phyloP scores from a whole-genome alignment of 2,113 vertebrate genomes.

The Thymallus thymallus region DNA sequence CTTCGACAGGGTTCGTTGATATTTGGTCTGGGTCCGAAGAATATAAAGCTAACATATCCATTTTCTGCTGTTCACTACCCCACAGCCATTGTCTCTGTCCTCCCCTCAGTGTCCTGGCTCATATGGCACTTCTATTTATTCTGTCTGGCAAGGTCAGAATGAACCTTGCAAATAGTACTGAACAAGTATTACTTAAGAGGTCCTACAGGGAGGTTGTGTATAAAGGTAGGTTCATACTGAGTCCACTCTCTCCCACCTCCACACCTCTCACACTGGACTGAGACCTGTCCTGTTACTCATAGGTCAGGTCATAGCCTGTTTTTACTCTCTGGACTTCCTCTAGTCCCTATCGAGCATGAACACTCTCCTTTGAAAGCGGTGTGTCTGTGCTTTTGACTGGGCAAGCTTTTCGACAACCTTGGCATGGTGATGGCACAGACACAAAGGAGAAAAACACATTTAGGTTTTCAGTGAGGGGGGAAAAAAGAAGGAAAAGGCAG shows the following conservation, averaged over 20 bases:
- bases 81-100: background rate
- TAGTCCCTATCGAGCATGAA: background rate
- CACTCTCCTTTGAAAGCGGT: background rate
- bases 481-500: background rate
- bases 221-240: no score
- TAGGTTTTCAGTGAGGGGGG: background rate
- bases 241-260: background rate
- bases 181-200: conserved; percentile 19
- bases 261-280: conserved; percentile 31
- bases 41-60: conserved; percentile 3
- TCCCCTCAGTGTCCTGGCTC: background rate
- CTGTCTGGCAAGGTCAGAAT: conserved; percentile 15
- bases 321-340: background rate
- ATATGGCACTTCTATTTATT: background rate
- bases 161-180: conserved; percentile 13
- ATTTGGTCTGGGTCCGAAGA: conserved; percentile 35
- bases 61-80: background rate
- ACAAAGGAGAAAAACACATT: conserved; percentile 7
- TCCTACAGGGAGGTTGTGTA: conserved; percentile 56
- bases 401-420: conserved; percentile 3
- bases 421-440: background rate
- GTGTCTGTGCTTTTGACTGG: background rate
- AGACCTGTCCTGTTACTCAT: conserved; percentile 27
- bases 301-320: conserved; percentile 2
- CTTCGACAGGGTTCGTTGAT: conserved; percentile 23